phyloP scores from a whole-genome alignment of 2,113 vertebrate species.

The Zosterops hypoxanthus region DNA sequence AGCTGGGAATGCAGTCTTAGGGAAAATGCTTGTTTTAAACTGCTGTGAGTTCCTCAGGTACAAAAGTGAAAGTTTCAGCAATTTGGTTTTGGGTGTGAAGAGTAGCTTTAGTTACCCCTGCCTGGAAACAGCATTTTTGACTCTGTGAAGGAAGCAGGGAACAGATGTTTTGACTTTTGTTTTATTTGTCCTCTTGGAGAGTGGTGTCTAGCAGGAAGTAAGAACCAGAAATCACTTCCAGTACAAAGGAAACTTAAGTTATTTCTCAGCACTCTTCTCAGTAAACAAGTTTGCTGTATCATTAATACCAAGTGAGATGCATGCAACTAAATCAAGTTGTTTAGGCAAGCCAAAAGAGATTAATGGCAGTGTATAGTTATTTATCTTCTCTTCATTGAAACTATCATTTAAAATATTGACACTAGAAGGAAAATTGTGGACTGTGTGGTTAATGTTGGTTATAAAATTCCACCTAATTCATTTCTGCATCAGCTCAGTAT shows the following conservation, averaged over 20 bases:
- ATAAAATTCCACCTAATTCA: not conserved
- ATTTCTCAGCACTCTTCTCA: not conserved
- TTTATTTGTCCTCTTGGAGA: not conserved
- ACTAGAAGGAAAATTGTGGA: not conserved
- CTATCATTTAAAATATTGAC: not conserved
- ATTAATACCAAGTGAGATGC: not conserved
- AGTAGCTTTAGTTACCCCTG: not conserved
- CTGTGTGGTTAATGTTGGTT: not conserved
- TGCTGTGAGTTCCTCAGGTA: not conserved
- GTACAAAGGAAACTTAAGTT: not conserved
- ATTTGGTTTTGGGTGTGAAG: not conserved
- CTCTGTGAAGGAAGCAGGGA: not conserved
- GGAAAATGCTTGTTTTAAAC: not conserved
- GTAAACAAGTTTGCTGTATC: not conserved
- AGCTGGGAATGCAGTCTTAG: not conserved
- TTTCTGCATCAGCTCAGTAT: not conserved
- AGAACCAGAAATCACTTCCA: not conserved
- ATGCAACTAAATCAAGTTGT: not conserved
- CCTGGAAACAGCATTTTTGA: not conserved
- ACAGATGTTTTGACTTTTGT: not conserved
- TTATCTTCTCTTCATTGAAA: not conserved
- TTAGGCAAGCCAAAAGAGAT: not conserved
- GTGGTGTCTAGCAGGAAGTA: not conserved
- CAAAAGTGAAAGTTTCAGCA: not conserved
- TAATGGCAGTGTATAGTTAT: not conserved